phyloP scores from a whole-genome alignment of 37 sponge, comb jelly and placozoan species.

The Aphrocallistes beatrix region DNA sequence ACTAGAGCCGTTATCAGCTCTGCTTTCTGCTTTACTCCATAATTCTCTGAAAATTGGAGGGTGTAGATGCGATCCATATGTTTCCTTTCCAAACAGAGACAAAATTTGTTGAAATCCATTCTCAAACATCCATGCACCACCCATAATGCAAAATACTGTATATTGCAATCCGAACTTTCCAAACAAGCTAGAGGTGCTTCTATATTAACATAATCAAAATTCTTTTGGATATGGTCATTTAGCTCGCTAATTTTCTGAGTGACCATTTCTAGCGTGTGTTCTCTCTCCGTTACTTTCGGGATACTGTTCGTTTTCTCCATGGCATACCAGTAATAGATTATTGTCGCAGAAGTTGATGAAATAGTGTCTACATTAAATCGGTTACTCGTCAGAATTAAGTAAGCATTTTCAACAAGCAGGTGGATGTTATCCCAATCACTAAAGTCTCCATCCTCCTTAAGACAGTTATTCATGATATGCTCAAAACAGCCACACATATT shows the following conservation, averaged over 20 bases:
- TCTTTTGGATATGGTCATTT: background rate
- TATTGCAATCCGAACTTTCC: background rate
- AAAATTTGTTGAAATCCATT: background rate
- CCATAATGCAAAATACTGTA: background rate
- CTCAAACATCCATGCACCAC: background rate
- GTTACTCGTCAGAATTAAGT: background rate
- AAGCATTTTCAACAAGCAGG: background rate
- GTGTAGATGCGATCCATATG: background rate
- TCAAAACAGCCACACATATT: background rate
- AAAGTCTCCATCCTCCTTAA: background rate
- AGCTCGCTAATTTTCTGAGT: background rate
- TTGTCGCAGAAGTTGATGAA: background rate
- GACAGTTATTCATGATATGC: background rate
- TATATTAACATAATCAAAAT: background rate
- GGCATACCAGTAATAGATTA: background rate
- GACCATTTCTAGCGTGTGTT: background rate
- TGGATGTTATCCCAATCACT: background rate
- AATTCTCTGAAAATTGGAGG: background rate
- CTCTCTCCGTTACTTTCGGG: background rate
- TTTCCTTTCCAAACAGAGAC: background rate
- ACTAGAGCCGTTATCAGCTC: background rate
- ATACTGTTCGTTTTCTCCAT: background rate
- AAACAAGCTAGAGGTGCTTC: slow-evolving; percentile 14
- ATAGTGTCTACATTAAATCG: background rate
- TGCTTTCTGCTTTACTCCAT: background rate